Percentiles rank a stretch among this genome's conserved stretches.
Conservation (phyloP, 2,888 invertebrate genomes). For the Galeruca laticollis region DNA sequence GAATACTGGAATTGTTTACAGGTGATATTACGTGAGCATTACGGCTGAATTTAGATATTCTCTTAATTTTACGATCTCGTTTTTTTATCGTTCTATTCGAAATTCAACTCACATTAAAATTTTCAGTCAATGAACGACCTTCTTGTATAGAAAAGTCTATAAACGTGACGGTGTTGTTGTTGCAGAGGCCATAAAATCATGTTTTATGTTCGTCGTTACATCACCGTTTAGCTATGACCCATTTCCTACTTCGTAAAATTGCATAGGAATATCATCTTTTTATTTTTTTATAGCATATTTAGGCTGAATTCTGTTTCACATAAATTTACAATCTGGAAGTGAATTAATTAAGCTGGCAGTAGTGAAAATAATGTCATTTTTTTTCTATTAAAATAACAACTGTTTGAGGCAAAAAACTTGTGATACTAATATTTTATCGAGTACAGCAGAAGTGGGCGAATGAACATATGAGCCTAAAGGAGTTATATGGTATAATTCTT, state of each 20-base stretch:
- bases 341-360: background rate
- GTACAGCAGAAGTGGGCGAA: background rate
- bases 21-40: background rate
- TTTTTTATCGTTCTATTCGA: constrained; percentile 54
- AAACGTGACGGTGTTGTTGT: constrained; percentile 55
- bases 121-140: constrained; percentile 67
- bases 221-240: constrained; percentile 62
- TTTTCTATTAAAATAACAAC: background rate
- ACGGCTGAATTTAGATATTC: constrained; percentile 4
- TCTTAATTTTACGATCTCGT: constrained; percentile 44
- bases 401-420: background rate
- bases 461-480: too few relatives aligned
- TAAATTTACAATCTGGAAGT: background rate
- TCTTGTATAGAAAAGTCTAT: constrained; percentile 47
- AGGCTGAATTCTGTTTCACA: constrained; percentile 18
- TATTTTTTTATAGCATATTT: constrained; percentile 17
- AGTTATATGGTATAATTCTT: too few relatives aligned
- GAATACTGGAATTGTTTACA: background rate
- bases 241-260: constrained; percentile 52
- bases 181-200: constrained; percentile 64
- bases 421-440: too few relatives aligned
- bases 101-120: constrained; percentile 50
- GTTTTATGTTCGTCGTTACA: constrained; percentile 64
- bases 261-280: constrained; percentile 39
- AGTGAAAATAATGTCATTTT: background rate